Percentiles rank a stretch among this genome's conserved stretches.
These are phyloP conservation scores for Microcebus murinus DNA, from an alignment of 2,113 vertebrate species.

Conservation along the genomic window DNA sequence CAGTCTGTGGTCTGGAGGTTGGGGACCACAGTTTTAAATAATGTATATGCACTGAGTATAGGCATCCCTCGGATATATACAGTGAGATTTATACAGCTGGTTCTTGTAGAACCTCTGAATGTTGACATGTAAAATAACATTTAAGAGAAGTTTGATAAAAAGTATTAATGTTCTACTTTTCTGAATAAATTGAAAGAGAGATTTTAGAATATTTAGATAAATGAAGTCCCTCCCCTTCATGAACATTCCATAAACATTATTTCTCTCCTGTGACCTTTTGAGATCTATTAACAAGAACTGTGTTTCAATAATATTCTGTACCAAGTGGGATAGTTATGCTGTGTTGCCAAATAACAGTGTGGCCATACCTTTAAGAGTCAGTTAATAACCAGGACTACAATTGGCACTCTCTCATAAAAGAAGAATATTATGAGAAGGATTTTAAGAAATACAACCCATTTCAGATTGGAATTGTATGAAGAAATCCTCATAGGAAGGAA, in stretches of 20 bases:
- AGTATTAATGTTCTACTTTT: background rate
- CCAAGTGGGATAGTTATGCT: background rate
- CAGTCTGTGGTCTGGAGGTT: too few species aligned
- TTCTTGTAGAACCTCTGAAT: background rate
- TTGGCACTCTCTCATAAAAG: background rate
- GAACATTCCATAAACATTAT: background rate
- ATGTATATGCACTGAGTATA: background rate
- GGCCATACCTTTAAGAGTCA: background rate
- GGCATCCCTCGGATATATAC: fast-evolving
- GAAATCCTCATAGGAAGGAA: background rate
- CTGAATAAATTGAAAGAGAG: background rate
- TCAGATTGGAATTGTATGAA: background rate
- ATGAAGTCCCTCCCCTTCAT: background rate
- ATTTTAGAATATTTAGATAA: background rate
- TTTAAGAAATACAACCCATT: background rate
- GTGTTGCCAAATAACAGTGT: background rate
- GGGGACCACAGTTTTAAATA: too few species aligned
- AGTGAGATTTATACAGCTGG: background rate
- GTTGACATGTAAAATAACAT: background rate
- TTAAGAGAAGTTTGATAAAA: background rate
- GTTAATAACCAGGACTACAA: background rate
- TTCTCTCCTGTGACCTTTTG: background rate
- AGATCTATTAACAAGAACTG: background rate
- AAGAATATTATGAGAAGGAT: background rate
- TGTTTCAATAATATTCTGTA: background rate